Percentiles rank a stretch among this genome's conserved stretches.
These are phyloP conservation scores for Channa striata DNA, from an alignment of 2,797 vertebrate species.

Conservation along the genomic window DNA sequence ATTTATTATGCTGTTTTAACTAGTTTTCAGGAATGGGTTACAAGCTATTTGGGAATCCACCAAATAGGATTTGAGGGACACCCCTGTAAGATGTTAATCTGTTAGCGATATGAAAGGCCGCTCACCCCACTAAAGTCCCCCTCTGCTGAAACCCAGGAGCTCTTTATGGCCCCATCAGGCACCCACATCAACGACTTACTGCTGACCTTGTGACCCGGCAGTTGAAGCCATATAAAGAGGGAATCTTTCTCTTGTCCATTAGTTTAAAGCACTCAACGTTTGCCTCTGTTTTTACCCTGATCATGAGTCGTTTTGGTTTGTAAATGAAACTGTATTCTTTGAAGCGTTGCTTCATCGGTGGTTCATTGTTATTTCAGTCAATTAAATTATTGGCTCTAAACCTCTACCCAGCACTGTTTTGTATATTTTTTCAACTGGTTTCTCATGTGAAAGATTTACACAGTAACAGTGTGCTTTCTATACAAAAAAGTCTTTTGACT, in stretches of 20 bases:
- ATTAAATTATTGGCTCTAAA: neutral
- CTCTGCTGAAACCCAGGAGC: constrained; percentile 73
- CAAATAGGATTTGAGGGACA: constrained; percentile 82
- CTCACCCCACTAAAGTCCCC: constrained; percentile 83
- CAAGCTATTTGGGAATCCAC: constrained; percentile 86
- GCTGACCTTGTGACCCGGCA: constrained; percentile 84
- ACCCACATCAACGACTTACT: constrained; percentile 84
- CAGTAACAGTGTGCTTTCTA: constrained; percentile 73
- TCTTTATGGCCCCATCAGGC: constrained; percentile 86
- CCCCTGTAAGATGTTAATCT: constrained; percentile 86
- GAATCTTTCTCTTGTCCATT: constrained; percentile 77
- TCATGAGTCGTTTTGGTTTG: neutral
- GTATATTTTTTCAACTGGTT: constrained; percentile 49
- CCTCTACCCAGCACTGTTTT: constrained; percentile 37
- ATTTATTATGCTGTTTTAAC: constrained; percentile 86
- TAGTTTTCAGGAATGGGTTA: constrained; percentile 82
- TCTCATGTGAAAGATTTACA: constrained; percentile 78
- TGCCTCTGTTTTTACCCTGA: constrained; percentile 7
- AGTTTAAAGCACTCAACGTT: constrained; percentile 15
- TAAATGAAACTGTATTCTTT: neutral
- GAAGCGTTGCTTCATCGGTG: neutral
- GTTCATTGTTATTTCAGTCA: constrained; percentile 8
- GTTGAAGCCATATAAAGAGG: constrained; percentile 83
- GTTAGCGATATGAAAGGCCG: constrained; percentile 84
- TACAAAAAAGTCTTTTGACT: constrained; percentile 71